Percentiles rank a stretch among this genome's conserved stretches.
Evolutionary conservation across 1,140 invertebrate species (phyloP).

Genomic region (Paralvinella palmiformis): DNA sequence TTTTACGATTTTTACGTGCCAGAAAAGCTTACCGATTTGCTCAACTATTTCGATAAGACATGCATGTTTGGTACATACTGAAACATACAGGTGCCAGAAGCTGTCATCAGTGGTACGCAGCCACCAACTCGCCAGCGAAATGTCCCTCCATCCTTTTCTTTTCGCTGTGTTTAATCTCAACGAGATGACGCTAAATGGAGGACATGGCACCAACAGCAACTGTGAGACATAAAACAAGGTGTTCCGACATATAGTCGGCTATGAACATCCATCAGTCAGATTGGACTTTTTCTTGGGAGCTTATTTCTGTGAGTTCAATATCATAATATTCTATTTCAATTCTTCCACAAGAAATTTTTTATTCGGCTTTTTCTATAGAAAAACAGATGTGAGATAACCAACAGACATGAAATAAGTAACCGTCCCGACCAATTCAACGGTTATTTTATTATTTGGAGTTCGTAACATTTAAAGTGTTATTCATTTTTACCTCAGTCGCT

Average conservation of each 20-base stretch:
- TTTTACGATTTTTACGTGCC: no score
- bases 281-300: no score
- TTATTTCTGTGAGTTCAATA: no score
- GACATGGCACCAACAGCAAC: neutral
- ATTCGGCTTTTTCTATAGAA: no score
- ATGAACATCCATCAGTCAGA: neutral
- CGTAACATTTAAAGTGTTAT: no score
- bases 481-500: no score
- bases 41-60: neutral
- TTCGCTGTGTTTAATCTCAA: conserved; percentile 4
- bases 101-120: neutral
- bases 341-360: no score
- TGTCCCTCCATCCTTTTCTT: neutral
- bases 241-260: neutral
- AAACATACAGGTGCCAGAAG: conserved; percentile 1
- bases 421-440: no score
- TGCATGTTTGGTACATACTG: neutral
- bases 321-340: no score
- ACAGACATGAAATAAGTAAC: no score
- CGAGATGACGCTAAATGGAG: neutral
- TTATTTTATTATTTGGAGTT: no score
- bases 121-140: conserved; percentile 1
- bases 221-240: neutral
- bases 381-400: no score
- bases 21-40: conserved; percentile 1